Evolutionary conservation across 2,113 vertebrate species (phyloP).

Genomic region (Apaloderma vittatum): DNA sequence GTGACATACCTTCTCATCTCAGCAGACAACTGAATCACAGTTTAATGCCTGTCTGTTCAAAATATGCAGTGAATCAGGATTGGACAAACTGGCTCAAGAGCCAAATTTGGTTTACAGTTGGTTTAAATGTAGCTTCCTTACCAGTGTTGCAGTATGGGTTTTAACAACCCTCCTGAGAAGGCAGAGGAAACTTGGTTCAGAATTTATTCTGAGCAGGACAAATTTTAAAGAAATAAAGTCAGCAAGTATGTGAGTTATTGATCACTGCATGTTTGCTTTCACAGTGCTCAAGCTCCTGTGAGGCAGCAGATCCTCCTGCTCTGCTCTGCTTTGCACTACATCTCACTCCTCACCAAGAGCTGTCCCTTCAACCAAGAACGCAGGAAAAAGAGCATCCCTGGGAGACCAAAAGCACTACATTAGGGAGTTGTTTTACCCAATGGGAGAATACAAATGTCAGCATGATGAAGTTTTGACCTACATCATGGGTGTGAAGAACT

Average conservation of each 20-base stretch:
- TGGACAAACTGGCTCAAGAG: not conserved
- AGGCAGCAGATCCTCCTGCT: not conserved
- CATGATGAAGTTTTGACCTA: not conserved
- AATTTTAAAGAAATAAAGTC: not conserved
- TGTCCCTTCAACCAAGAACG: not conserved
- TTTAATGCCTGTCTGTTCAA: not conserved
- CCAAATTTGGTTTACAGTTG: not conserved
- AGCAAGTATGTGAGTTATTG: not conserved
- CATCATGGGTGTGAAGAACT: not conserved
- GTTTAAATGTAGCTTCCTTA: not conserved
- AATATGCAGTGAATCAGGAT: not conserved
- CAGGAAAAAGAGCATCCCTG: rapidly evolving
- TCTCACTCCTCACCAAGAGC: not conserved
- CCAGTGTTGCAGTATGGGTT: not conserved
- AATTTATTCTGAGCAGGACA: not conserved
- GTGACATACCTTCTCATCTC: not conserved
- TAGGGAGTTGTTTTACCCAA: not conserved
- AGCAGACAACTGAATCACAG: not conserved
- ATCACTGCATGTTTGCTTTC: not conserved
- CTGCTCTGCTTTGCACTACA: not conserved
- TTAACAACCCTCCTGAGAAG: not conserved
- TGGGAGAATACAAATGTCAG: not conserved
- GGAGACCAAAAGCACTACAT: not conserved
- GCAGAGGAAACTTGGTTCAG: not conserved
- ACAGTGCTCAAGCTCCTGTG: not conserved